Evolutionary conservation across 2,113 vertebrate genomes (phyloP).

Genomic region (Cheirogaleus medius): DNA sequence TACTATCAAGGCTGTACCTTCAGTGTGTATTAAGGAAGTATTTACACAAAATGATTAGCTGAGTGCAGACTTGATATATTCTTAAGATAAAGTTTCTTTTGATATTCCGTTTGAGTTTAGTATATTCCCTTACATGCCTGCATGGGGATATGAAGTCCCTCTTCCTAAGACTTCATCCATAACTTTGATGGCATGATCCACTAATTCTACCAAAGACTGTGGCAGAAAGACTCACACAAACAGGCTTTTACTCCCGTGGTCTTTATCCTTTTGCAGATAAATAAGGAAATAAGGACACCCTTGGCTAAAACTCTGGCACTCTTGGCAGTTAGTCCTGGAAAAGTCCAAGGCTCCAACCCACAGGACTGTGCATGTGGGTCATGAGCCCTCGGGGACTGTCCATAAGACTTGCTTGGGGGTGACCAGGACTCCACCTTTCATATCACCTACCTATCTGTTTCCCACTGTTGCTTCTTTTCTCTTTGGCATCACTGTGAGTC

Average conservation of each 20-base stretch:
- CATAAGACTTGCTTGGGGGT: fast-evolving
- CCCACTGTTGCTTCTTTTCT: not conserved
- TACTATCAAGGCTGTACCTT: not conserved
- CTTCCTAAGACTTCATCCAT: not conserved
- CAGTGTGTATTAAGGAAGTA: not conserved
- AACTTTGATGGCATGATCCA: not conserved
- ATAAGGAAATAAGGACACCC: not conserved
- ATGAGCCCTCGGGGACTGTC: fast-evolving
- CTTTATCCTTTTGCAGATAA: not conserved
- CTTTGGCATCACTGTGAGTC: slow-evolving; percentile 15
- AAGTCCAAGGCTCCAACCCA: not conserved
- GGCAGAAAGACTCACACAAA: not conserved
- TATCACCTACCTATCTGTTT: not conserved
- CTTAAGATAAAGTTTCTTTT: not conserved
- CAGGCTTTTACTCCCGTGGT: not conserved
- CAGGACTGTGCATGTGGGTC: not conserved
- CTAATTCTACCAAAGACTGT: not conserved
- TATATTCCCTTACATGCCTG: not conserved
- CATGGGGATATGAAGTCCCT: not conserved
- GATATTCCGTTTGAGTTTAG: not conserved
- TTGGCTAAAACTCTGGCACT: not conserved
- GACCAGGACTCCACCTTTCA: not conserved
- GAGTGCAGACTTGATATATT: not conserved
- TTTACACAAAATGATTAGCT: not conserved
- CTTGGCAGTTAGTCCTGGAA: not conserved